These are phyloP conservation scores for Lucilia sericata DNA, from an alignment of 1,140 invertebrate genomes.

Conservation along the genomic window DNA sequence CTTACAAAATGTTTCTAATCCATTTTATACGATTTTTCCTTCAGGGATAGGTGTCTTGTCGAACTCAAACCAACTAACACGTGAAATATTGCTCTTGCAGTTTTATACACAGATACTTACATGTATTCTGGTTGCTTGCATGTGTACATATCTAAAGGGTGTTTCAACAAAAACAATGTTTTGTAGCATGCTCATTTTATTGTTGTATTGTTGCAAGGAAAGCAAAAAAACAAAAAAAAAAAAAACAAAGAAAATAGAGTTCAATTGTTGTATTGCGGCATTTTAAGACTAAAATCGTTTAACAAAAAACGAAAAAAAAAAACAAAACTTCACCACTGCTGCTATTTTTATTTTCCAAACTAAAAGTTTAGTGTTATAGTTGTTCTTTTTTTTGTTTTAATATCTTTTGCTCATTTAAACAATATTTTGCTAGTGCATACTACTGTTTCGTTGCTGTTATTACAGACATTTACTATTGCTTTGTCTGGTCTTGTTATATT, in stretches of 20 bases:
- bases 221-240: not conserved
- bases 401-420: slow-evolving; percentile 42
- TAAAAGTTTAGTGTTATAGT: slow-evolving; percentile 23
- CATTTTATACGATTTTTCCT: too few species aligned
- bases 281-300: slow-evolving; percentile 19
- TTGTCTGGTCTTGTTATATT: not conserved
- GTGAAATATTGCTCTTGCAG: not conserved
- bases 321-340: not conserved
- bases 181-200: not conserved
- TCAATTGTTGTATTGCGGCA: slow-evolving; percentile 11
- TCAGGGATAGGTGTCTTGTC: too few species aligned
- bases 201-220: not conserved
- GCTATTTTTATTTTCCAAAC: slow-evolving; percentile 14
- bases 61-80: not conserved
- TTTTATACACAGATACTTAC: not conserved
- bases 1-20: too few species aligned
- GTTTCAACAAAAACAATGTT: not conserved
- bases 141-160: not conserved
- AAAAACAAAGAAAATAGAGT: not conserved
- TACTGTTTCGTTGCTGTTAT: not conserved
- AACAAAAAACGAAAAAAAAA: not conserved
- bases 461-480: not conserved
- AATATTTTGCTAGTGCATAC: not conserved
- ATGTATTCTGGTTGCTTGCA: not conserved
- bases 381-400: slow-evolving; percentile 35